A percentile compares a stretch with the other conserved stretches of the same genome.
These are phyloP conservation scores for Hoplias malabaricus DNA, from an alignment of 2,113 vertebrate species.

Conservation along the genomic window DNA sequence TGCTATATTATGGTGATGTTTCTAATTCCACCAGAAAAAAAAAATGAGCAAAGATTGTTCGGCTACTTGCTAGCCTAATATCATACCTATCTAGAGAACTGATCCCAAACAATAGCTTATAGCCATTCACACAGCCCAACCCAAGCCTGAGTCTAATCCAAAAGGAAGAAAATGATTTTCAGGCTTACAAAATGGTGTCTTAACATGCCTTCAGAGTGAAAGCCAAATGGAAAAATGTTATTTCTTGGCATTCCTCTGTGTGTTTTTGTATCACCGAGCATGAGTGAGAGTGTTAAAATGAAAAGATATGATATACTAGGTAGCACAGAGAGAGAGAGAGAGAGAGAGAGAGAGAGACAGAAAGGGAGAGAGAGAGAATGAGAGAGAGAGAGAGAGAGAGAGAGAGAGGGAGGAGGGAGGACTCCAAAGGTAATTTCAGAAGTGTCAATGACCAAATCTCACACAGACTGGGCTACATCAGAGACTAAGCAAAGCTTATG, in stretches of 20 bases:
- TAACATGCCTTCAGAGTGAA: constrained; percentile 2
- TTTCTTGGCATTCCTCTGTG: neutral
- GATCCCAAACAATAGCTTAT: neutral
- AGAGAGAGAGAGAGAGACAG: neutral
- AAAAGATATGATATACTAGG: neutral
- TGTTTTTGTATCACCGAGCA: neutral
- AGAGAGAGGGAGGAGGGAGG: constrained; percentile 10
- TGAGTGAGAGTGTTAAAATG: neutral
- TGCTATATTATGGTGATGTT: neutral
- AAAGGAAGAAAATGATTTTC: constrained; percentile 12
- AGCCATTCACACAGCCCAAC: neutral
- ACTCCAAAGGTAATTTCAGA: constrained; percentile 63
- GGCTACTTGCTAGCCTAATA: neutral
- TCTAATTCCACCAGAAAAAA: no score
- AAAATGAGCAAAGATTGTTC: neutral
- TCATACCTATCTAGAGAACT: neutral
- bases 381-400: constrained; percentile 7
- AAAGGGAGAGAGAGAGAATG: constrained; percentile 7
- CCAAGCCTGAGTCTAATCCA: neutral
- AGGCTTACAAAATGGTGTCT: neutral
- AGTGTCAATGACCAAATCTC: constrained; percentile 61
- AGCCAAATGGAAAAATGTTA: neutral
- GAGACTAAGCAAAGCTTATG: constrained; percentile 61
- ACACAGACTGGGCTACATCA: constrained; percentile 47
- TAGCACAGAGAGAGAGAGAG: constrained; percentile 8